Conservation (phyloP, 2,797 vertebrate genomes). For the Spondyliosoma cantharus region DNA sequence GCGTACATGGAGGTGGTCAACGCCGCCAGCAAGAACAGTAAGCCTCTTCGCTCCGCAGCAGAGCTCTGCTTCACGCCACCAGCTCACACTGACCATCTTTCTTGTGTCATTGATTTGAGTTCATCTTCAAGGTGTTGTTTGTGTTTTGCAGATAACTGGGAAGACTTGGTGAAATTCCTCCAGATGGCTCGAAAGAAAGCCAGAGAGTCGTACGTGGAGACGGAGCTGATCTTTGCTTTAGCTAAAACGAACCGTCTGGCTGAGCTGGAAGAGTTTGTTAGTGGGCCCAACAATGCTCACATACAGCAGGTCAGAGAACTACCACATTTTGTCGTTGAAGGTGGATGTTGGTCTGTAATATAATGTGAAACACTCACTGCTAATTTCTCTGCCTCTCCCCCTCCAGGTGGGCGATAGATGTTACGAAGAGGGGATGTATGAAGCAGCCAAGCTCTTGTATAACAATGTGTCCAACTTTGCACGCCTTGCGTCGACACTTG, state of each 20-base stretch:
- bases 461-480: slow-evolving; percentile 94
- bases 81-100: background rate
- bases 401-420: slow-evolving; percentile 85
- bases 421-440: slow-evolving; percentile 93
- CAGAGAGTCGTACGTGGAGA: slow-evolving; percentile 91
- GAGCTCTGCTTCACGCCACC: background rate
- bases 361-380: background rate
- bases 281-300: slow-evolving; percentile 91
- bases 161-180: slow-evolving; percentile 94
- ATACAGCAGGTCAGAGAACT: slow-evolving; percentile 87
- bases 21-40: slow-evolving; percentile 89
- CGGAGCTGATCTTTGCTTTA: slow-evolving; percentile 92
- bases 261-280: slow-evolving; percentile 92
- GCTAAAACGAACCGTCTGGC: slow-evolving; percentile 94
- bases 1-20: slow-evolving; percentile 92
- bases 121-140: slow-evolving; percentile 53
- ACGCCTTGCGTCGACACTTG: slow-evolving; percentile 91
- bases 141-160: slow-evolving; percentile 87
- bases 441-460: slow-evolving; percentile 93
- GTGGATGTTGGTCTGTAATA: background rate
- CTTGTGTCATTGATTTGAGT: background rate
- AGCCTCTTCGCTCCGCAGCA: slow-evolving; percentile 41
- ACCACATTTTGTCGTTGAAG: background rate
- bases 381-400: background rate
- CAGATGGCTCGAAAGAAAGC: slow-evolving; percentile 95